Percentiles rank a stretch among this genome's conserved stretches.
These are phyloP conservation scores for Tinea pellionella DNA, from an alignment of 2,888 invertebrate species.

Conservation along the genomic window DNA sequence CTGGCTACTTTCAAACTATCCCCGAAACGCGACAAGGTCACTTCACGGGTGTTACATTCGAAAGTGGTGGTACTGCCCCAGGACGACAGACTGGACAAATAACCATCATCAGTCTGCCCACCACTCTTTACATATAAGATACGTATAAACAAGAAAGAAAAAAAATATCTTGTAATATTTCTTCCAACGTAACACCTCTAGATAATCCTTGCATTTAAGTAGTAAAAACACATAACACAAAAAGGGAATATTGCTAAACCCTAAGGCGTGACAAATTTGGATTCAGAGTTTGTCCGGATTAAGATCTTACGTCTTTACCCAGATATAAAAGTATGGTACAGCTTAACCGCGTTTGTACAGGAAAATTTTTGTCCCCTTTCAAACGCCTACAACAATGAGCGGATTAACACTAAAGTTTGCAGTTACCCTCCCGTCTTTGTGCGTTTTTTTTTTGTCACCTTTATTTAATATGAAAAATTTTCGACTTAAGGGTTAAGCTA, in stretches of 20 bases:
- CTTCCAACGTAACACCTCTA: too few relatives aligned
- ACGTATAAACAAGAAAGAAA: too few relatives aligned
- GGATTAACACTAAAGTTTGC: not conserved
- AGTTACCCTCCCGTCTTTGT: not conserved
- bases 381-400: not conserved
- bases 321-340: not conserved
- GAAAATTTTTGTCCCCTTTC: not conserved
- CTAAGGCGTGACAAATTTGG: conserved; percentile 6
- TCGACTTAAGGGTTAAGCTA: too few relatives aligned
- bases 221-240: not conserved
- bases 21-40: too few relatives aligned
- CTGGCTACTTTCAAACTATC: too few relatives aligned
- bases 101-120: too few relatives aligned
- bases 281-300: not conserved
- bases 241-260: not conserved
- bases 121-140: too few relatives aligned
- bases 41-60: too few relatives aligned
- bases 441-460: not conserved
- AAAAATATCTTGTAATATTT: too few relatives aligned
- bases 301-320: conserved; percentile 3
- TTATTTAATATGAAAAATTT: not conserved
- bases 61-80: too few relatives aligned
- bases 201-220: not conserved
- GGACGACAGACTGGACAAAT: too few relatives aligned
- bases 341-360: not conserved